Evolutionary conservation across 1,140 invertebrate genomes (phyloP).

Genomic region (Drosophila ogumai): DNA sequence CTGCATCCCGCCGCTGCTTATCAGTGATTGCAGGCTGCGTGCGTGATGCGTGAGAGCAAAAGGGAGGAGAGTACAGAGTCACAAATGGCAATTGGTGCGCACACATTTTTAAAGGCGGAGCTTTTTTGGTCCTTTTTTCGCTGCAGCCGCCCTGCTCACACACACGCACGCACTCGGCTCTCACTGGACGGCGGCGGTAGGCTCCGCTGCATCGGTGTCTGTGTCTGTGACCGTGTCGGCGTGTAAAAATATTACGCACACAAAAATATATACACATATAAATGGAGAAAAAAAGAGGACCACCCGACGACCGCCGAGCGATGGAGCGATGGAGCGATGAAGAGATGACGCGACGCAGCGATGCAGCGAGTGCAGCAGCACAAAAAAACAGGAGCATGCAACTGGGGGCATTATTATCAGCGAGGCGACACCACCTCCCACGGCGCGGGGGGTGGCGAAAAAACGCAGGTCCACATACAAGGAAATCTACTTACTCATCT

Average conservation of each 20-base stretch:
- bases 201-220: conserved; percentile 35
- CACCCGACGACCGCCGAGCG: conserved; percentile 57
- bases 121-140: conserved; percentile 84
- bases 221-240: conserved; percentile 28
- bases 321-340: conserved; percentile 48
- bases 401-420: conserved; percentile 76
- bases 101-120: conserved; percentile 84
- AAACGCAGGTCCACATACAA: conserved; percentile 64
- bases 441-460: conserved; percentile 16
- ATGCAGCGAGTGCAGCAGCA: conserved; percentile 11
- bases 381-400: conserved; percentile 11
- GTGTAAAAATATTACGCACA: conserved; percentile 82
- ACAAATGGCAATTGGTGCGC: conserved; percentile 84
- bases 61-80: conserved; percentile 79
- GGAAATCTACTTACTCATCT: conserved; percentile 82
- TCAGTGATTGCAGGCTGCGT: conserved; percentile 62
- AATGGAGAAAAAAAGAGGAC: conserved; percentile 42
- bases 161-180: conserved; percentile 52
- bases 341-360: conserved; percentile 32
- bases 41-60: conserved; percentile 70
- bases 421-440: conserved; percentile 50
- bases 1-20: conserved; percentile 63
- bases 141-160: conserved; percentile 58
- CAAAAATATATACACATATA: conserved; percentile 40
- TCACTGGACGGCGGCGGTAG: conserved; percentile 62